Evolutionary conservation across 2,797 vertebrate genomes (phyloP).

Genomic region (Enteromius anoplus): DNA sequence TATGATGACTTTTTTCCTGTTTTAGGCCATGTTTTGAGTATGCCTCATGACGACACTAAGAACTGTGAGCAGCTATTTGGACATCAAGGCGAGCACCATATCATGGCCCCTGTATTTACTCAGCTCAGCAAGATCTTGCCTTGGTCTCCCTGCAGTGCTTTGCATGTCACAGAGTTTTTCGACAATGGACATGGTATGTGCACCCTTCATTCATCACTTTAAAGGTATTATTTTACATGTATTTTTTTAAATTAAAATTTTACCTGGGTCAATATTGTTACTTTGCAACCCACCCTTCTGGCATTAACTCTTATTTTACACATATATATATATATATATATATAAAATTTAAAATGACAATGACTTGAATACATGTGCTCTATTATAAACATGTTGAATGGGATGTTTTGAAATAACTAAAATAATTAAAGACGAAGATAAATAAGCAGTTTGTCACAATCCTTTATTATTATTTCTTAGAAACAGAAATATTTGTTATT

Average conservation of each 20-base stretch:
- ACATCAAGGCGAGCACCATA: conserved; percentile 79
- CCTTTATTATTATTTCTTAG: background rate
- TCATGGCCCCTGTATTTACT: conserved; percentile 91
- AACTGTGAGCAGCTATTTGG: conserved; percentile 87
- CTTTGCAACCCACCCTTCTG: too few species aligned
- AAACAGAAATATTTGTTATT: background rate
- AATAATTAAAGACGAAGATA: background rate
- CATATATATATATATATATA: background rate
- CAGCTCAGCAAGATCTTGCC: conserved; percentile 86
- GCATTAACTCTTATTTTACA: background rate
- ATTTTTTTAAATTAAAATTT: background rate
- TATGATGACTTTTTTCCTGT: background rate
- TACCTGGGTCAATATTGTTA: background rate
- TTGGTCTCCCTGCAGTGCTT: conserved; percentile 95
- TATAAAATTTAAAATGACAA: background rate
- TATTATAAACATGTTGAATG: background rate
- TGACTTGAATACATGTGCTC: background rate
- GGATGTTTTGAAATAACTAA: background rate
- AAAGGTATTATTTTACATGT: background rate
- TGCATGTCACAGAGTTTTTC: conserved; percentile 93
- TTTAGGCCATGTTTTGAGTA: conserved; percentile 92
- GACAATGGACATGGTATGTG: conserved; percentile 89
- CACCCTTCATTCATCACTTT: background rate
- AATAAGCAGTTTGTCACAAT: background rate
- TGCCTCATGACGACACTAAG: conserved; percentile 97